Percentiles rank a stretch among this genome's conserved stretches.
These are phyloP conservation scores for Halictus quadricinctus DNA, from an alignment of 2,888 invertebrate species.

Conservation along the genomic window DNA sequence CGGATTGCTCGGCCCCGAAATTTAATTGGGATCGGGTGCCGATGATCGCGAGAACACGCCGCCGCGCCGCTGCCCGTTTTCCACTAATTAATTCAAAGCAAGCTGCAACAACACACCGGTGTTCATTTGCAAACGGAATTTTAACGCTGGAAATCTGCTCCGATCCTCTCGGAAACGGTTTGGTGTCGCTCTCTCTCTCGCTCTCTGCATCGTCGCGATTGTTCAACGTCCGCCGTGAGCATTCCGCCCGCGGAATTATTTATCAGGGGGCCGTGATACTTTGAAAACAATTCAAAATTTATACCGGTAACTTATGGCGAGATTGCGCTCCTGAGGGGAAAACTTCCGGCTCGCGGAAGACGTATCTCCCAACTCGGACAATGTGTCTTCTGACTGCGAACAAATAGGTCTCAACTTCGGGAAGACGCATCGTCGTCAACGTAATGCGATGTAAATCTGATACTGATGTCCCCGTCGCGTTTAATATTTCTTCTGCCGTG, in stretches of 20 bases:
- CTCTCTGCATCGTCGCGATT: neutral
- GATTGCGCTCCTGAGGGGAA: constrained; percentile 31
- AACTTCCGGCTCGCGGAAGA: constrained; percentile 34
- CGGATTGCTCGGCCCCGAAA: neutral
- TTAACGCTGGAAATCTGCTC: neutral
- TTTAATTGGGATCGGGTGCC: constrained; percentile 4
- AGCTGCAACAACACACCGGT: neutral
- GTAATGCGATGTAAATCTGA: constrained; percentile 53
- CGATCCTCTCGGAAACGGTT: no score
- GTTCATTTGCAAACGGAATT: neutral
- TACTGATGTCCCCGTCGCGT: constrained; percentile 46
- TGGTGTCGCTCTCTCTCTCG: neutral
- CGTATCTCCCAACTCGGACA: constrained; percentile 51
- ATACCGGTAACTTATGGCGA: constrained; percentile 39
- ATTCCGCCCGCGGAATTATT: constrained; percentile 21
- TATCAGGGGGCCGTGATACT: constrained; percentile 25
- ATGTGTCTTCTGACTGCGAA: constrained; percentile 48
- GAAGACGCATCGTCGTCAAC: constrained; percentile 45
- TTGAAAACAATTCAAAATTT: constrained; percentile 47
- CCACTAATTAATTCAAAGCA: constrained; percentile 9
- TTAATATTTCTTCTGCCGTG: constrained; percentile 27
- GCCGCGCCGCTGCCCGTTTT: neutral
- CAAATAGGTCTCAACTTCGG: constrained; percentile 49
- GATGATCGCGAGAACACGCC: neutral
- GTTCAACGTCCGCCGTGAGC: neutral